Base-by-base conservation (phyloP, 1,140 invertebrate species). In the Bursaphelenchus mucronatus region DNA sequence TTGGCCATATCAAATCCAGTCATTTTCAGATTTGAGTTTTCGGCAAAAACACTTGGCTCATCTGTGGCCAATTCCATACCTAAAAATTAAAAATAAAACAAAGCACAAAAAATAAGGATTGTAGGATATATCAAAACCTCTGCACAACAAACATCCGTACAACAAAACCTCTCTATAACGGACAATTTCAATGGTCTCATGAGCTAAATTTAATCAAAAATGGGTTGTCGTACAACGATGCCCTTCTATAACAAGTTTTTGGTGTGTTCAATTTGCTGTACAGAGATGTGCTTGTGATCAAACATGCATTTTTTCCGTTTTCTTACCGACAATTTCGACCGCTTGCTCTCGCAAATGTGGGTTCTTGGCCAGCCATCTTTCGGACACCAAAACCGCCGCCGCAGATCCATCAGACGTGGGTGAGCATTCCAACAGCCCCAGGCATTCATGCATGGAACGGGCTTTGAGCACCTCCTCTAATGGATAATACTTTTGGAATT, bases 371-470 rank as follows among this genome's bases (percentile, higher is more conserved):
- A 97, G 92, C 83, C 95, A 97, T 2, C 89, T 87, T 83, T 97
- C 92, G 51, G 89, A 93, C 51, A 88, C 92, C 15, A 97, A 73
- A 67, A 97, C 87, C 0, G 89, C 92, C 43, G 92, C 92, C 19
- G 90, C 94, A 15, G 91, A 87, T 9, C 94, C 94, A 85, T 97
- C 93, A 40, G 92, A 95, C 1, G 94, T 97, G 19, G 94, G 94
- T 81, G 83, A 84, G 67, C 53, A 97, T 78, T 95, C 92, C n/a
- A 97, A 83, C 81, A 95, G 94, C 7, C 94, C 97, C 9, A 97
- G 83, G 0, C 92, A 90, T 11, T 89, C 90, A 82, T 88, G 90
- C 45, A 97, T 87, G 76, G 86, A 86, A 5, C 90, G 89, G 0
- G 93, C 91, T 15, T 88, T 87, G 80, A 89, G 84, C 59, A 97